These are phyloP conservation scores for Masticophis lateralis DNA, from an alignment of 2,797 vertebrate species.

Conservation along the genomic window DNA sequence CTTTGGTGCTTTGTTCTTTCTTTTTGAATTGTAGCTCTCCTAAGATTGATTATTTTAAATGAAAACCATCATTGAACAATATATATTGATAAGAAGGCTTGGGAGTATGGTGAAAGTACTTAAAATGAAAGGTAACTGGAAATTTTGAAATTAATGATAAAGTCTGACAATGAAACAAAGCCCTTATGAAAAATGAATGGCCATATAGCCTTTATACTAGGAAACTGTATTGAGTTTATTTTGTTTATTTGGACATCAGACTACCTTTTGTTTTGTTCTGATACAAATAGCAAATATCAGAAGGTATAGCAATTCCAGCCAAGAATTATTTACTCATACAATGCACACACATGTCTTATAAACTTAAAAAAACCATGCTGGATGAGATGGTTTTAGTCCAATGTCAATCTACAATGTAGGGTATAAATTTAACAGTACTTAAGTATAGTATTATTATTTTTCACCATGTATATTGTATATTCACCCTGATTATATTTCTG, in stretches of 20 bases:
- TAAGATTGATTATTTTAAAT: neutral
- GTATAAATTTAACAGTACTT: neutral
- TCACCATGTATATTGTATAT: neutral
- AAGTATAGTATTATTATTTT: neutral
- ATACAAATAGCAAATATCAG: neutral
- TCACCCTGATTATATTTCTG: neutral
- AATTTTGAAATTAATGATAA: conserved; percentile 24
- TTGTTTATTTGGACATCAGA: conserved; percentile 35
- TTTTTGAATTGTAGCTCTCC: conserved; percentile 1
- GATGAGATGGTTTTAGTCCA: neutral
- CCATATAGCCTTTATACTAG: conserved; percentile 2
- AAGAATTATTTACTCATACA: neutral
- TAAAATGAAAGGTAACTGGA: conserved; percentile 32
- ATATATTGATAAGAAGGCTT: conserved; percentile 21
- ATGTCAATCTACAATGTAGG: neutral
- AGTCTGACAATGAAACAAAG: conserved; percentile 7
- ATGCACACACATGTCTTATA: neutral
- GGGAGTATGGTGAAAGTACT: conserved; percentile 9
- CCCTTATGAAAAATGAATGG: conserved; percentile 33
- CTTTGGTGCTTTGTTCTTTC: conserved; percentile 48
- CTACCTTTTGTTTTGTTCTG: neutral
- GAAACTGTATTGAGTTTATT: neutral
- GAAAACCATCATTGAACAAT: conserved; percentile 1
- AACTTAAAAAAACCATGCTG: neutral
- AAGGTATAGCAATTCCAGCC: neutral